Percentiles rank a stretch among this genome's conserved stretches.
Evolutionary conservation across 2,797 vertebrate species (phyloP).

Genomic region (Heteromormyrus szaboi): DNA sequence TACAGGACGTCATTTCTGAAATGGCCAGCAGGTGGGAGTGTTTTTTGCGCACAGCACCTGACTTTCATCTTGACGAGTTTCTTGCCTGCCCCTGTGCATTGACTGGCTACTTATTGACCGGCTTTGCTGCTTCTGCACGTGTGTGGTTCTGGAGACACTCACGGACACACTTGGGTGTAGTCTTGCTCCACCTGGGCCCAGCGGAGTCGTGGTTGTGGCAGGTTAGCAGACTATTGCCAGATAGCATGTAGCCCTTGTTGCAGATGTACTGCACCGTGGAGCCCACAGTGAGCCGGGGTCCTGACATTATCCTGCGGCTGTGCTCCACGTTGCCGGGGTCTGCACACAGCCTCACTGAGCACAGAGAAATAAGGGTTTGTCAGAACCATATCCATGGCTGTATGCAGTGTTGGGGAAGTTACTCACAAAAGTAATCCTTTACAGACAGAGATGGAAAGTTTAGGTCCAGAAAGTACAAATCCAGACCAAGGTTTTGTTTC

Average conservation of each 20-base stretch:
- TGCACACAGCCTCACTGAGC: conserved; percentile 74
- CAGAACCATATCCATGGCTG: background rate
- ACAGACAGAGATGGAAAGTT: background rate
- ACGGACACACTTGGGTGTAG: conserved; percentile 81
- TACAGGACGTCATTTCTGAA: background rate
- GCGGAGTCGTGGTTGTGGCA: conserved; percentile 76
- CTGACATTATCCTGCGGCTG: conserved; percentile 78
- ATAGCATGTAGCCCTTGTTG: conserved; percentile 76
- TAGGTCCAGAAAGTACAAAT: background rate
- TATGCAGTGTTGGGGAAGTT: background rate
- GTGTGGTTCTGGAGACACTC: conserved; percentile 46
- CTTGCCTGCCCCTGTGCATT: background rate
- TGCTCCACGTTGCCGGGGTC: conserved; percentile 83
- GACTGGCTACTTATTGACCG: background rate
- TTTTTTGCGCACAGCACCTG: background rate
- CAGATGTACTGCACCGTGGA: conserved; percentile 85
- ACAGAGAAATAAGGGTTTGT: background rate
- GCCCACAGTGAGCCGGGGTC: conserved; percentile 74
- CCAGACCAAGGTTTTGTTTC: background rate
- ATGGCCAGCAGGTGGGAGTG: conserved; percentile 6
- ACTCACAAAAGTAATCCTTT: background rate
- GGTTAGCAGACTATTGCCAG: conserved; percentile 74
- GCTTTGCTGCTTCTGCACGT: background rate
- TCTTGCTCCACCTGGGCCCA: conserved; percentile 86
- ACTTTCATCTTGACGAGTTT: background rate